Evolutionary conservation across 2,888 invertebrate genomes (phyloP), one percentile per base, ranked within the genome.

Genomic region (Iphiclides podalirius): DNA sequence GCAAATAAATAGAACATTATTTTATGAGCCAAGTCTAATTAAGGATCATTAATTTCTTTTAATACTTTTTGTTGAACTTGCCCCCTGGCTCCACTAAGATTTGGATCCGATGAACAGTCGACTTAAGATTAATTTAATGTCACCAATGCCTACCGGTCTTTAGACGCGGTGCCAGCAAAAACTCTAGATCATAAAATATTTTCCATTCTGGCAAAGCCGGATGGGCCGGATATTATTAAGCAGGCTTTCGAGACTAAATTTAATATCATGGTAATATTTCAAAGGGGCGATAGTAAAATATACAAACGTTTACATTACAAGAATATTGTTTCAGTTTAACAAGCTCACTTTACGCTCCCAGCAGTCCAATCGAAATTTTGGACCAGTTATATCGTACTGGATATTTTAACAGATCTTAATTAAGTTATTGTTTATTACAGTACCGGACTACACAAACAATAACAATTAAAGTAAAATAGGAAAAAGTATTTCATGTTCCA

Each of bases 221-320:
- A 15, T 26, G 16, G n/a, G 13, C 16, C 11, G 12, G 11, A 47
- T 40, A 28, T 31, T 47, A 46, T 34, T 35, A 41, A 41, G 17
- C 12, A 37, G 17, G 28, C 13, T 35, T 41, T 17, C 23, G 16
- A 14, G 20, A 41, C 9, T 37, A 42, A 42, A 33, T 37, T 48
- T 48, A 48, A 48, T 42, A 48, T 38, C 34, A 14, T 7, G 39
- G 23, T 40, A 34, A 15, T 31, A 38, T 43, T 35, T 36, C 34
- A 44, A 41, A 38, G 15, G 11, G 17, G 13, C n/a, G n/a, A 15
- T 37, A 28, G 9, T 15, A 4, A 15, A n/a, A 34, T 14, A 36
- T 43, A 26, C 33, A 43, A 12, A 39, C 34, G 23, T 43, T 43
- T 26, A 8, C 23, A 11, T 20, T 12, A 42, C 28, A 13, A 6